phyloP scores from a whole-genome alignment of 2,888 invertebrate genomes.

The Dorcus parallelipipedus region DNA sequence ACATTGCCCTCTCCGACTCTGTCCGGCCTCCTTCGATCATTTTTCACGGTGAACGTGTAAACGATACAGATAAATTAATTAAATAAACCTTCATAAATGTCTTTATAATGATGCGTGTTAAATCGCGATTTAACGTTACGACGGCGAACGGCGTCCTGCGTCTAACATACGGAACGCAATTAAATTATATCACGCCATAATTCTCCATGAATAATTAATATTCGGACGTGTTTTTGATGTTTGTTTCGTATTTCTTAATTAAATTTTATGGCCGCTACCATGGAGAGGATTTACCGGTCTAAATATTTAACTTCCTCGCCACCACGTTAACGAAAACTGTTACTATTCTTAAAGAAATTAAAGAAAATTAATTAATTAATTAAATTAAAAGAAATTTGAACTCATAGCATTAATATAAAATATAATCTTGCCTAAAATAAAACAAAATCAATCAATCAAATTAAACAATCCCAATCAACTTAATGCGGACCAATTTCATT shows the following conservation, averaged over 20 bases:
- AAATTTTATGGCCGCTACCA: conserved; percentile 9
- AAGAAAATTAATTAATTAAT: too few species aligned
- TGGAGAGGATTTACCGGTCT: too few species aligned
- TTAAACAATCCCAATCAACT: conserved; percentile 22
- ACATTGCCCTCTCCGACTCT: conserved; percentile 19
- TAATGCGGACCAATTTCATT: conserved; percentile 27
- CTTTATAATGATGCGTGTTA: not conserved
- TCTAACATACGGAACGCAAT: not conserved
- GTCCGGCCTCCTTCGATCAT: conserved; percentile 21
- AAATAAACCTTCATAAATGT: not conserved
- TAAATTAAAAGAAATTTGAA: too few species aligned
- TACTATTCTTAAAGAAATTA: too few species aligned
- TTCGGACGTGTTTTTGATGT: not conserved
- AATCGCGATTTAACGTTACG: not conserved
- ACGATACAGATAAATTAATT: conserved; percentile 1
- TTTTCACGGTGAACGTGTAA: conserved; percentile 11
- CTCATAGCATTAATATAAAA: too few species aligned
- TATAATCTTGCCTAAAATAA: not conserved
- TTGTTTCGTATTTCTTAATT: conserved; percentile 1
- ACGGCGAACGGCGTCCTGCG: not conserved
- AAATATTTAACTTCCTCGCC: too few species aligned
- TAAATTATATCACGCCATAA: not conserved
- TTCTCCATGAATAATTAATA: not conserved
- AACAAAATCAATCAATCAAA: conserved; percentile 9
- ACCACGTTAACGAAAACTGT: too few species aligned